Evolutionary conservation across 2,797 vertebrate species (phyloP), one percentile per base, ranked within the genome.

Genomic region (Gambusia yucatana): DNA sequence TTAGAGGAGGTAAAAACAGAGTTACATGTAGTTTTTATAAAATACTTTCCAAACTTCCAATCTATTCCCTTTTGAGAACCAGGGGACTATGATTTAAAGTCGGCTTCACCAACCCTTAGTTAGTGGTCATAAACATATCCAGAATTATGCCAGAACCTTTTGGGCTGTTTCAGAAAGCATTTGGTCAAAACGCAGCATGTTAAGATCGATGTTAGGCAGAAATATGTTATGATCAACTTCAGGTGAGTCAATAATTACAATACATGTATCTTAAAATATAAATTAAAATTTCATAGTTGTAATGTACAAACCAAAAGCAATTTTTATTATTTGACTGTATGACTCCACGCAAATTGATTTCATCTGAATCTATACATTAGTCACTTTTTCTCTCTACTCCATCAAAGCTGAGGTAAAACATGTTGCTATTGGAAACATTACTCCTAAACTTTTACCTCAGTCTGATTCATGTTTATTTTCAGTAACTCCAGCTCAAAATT

Each of bases 381-480:
- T 33, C 59, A 6, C 59, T 61, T 22, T 70, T 43, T 41, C n/a
- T 70, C 41, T 59, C 17, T 1, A 3, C 43, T 61, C 2, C 72
- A 13, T 63, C 14, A 44, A 22, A 78, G 14, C 52, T 61, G 43
- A 39, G 30, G 69, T 39, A 72, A 72, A 46, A 36, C 28, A 44
- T 33, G 8, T 69, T 52, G 22, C 47, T 44, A 52, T 44, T 76
- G 69, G 55, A 30, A 73, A 73, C n/a, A 57, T 73, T 14, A 71
- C 36, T 48, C 76, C 5, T 9, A 14, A 33, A 65, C 25, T 65
- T 22, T 2, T 52, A 9, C 41, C 39, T 61, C 41, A 8, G 22
- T 70, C 33, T 63, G 28, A 67, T 39, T 46, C 0, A 17, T 30
- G 1, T 20, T 59, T 30, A 6, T 44, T 44, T 44, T 16, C 59